Conservation (phyloP, 92 coral and sea anemone species). For the Bergia sp. region DNA sequence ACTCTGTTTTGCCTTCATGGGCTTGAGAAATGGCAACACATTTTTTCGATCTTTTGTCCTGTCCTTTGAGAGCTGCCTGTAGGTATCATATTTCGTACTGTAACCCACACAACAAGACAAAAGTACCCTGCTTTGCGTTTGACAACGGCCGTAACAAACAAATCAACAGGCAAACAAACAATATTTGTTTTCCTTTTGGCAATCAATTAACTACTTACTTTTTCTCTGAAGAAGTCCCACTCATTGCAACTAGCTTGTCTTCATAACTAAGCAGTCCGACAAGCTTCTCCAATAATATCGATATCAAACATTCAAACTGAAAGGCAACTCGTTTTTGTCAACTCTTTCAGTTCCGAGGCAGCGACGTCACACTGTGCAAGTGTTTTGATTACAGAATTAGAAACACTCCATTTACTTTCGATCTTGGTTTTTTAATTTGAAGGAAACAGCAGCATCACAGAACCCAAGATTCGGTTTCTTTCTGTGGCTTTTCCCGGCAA, state of each 20-base stretch:
- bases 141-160: slow-evolving; percentile 1
- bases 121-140: background rate
- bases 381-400: background rate
- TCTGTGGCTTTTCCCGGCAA: slow-evolving; percentile 11
- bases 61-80: slow-evolving; percentile 51
- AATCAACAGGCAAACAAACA: background rate
- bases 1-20: slow-evolving; percentile 73
- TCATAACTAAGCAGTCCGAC: background rate
- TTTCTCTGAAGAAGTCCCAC: slow-evolving; percentile 72
- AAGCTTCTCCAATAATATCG: background rate
- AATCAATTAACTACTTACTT: slow-evolving; percentile 57
- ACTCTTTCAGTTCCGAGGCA: background rate
- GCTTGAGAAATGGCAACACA: slow-evolving; percentile 75
- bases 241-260: slow-evolving; percentile 41
- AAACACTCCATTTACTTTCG: background rate
- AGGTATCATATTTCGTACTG: background rate
- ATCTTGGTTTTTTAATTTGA: background rate
- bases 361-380: slow-evolving; percentile 29
- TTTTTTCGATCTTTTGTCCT: slow-evolving; percentile 74
- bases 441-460: background rate
- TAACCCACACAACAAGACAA: slow-evolving; percentile 4
- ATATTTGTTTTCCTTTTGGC: slow-evolving; percentile 10
- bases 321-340: background rate
- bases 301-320: background rate
- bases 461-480: background rate